These are phyloP conservation scores for Drosophila subpulchrella DNA, from an alignment of 1,140 invertebrate genomes.

Conservation along the genomic window DNA sequence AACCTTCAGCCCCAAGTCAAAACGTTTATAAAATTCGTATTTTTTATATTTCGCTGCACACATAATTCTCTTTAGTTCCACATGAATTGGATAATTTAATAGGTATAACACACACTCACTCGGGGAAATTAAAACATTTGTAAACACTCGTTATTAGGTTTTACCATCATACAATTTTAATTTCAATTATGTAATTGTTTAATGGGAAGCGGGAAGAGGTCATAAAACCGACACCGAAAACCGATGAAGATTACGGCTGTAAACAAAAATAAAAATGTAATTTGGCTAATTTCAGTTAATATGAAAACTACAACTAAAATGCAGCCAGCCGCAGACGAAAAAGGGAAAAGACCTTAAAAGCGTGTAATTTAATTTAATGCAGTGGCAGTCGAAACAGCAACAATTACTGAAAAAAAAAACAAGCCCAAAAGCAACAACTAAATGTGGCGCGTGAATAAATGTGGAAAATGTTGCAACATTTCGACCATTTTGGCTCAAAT, in stretches of 20 bases:
- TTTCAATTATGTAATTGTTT: conserved; percentile 41
- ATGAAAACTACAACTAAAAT: conserved; percentile 44
- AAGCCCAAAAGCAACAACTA: conserved; percentile 42
- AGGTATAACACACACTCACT: not conserved
- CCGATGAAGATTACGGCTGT: conserved; percentile 23
- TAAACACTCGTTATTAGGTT: conserved; percentile 28
- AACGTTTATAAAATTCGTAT: not conserved
- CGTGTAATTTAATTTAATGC: conserved; percentile 67
- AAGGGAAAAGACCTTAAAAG: conserved; percentile 55
- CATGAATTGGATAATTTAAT: conserved; percentile 2
- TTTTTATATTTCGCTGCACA: conserved; percentile 1
- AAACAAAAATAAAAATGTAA: conserved; percentile 49
- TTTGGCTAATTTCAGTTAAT: conserved; percentile 59
- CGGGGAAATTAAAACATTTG: conserved; percentile 29
- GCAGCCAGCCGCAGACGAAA: conserved; percentile 41
- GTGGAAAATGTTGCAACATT: conserved; percentile 65
- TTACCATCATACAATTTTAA: conserved; percentile 20
- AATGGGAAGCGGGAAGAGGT: conserved; percentile 38
- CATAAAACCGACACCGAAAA: conserved; percentile 36
- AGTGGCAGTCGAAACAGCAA: conserved; percentile 25
- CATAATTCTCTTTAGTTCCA: conserved; percentile 6
- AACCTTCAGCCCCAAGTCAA: not conserved
- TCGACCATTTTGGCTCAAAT: conserved; percentile 56
- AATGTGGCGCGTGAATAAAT: conserved; percentile 59
- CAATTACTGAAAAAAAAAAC: conserved; percentile 23